These are phyloP conservation scores for Falco biarmicus DNA, from an alignment of 2,797 vertebrate species.

Conservation along the genomic window DNA sequence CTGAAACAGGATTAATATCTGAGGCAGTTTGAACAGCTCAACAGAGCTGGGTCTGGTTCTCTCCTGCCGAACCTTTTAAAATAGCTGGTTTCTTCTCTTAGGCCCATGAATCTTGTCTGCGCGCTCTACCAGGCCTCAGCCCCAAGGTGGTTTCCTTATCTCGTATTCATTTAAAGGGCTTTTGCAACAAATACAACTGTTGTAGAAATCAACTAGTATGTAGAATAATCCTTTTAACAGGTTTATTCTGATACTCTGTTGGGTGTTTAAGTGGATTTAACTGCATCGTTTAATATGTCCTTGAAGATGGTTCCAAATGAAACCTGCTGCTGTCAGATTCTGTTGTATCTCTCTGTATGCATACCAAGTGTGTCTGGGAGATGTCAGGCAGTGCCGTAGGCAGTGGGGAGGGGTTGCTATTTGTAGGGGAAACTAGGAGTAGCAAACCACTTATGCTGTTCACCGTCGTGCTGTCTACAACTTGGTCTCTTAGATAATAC, in stretches of 20 bases:
- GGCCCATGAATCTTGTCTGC: background rate
- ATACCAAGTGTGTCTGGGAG: constrained; percentile 2
- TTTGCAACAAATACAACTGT: constrained; percentile 21
- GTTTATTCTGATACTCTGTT: background rate
- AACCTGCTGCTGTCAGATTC: constrained; percentile 6
- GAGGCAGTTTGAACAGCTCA: background rate
- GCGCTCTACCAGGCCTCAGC: background rate
- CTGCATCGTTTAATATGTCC: constrained; percentile 1
- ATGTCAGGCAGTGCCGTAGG: background rate
- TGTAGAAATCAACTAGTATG: background rate
- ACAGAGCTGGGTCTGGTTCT: constrained; percentile 6
- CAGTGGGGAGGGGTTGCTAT: background rate
- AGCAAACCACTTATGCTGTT: background rate
- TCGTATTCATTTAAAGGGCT: background rate
- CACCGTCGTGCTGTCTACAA: background rate
- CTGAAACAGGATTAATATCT: constrained; percentile 47
- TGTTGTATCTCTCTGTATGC: background rate
- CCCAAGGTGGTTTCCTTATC: constrained; percentile 1
- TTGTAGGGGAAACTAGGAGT: background rate
- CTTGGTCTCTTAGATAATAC: background rate
- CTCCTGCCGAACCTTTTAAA: background rate
- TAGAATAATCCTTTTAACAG: constrained; percentile 47
- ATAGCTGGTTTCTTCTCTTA: background rate
- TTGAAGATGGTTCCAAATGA: constrained; percentile 29
- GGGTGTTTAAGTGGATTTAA: constrained; percentile 54